phyloP scores from a whole-genome alignment of 2,113 vertebrate species.

The Thalassarche chlororhynchos region DNA sequence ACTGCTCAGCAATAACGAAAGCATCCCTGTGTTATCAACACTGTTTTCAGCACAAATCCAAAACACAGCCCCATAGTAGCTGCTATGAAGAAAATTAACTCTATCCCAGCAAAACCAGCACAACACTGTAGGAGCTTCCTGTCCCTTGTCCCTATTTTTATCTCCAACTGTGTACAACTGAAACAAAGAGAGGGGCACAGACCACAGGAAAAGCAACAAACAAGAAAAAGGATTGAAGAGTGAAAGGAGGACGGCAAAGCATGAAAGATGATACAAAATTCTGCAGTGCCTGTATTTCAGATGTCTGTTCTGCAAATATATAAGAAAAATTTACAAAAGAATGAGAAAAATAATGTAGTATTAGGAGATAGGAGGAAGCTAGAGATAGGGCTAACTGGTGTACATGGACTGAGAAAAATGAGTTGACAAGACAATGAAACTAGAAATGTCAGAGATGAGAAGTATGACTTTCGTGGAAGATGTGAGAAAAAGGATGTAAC shows the following conservation, averaged over 20 bases:
- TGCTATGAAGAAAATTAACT: no score
- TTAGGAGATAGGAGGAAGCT: neutral
- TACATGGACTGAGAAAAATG: slow-evolving; percentile 28
- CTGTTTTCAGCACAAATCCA: no score
- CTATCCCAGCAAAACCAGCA: no score
- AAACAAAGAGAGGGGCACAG: neutral
- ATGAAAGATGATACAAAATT: neutral
- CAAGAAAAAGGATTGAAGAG: neutral
- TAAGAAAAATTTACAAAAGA: neutral
- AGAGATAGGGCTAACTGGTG: neutral
- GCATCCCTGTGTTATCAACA: no score
- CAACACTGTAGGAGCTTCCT: neutral
- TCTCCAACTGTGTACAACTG: neutral
- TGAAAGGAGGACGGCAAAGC: neutral
- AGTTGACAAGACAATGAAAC: neutral
- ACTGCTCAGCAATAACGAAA: no score
- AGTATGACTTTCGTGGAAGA: neutral
- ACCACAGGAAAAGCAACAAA: neutral
- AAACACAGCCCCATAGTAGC: no score
- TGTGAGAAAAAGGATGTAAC: neutral
- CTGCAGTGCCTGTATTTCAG: neutral
- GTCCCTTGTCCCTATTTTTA: neutral
- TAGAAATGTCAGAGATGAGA: slow-evolving; percentile 1
- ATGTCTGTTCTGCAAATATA: neutral
- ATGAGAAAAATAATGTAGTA: neutral